Evolutionary conservation across 2,888 invertebrate species (phyloP).

Genomic region (Lasioglossum zephyrum): DNA sequence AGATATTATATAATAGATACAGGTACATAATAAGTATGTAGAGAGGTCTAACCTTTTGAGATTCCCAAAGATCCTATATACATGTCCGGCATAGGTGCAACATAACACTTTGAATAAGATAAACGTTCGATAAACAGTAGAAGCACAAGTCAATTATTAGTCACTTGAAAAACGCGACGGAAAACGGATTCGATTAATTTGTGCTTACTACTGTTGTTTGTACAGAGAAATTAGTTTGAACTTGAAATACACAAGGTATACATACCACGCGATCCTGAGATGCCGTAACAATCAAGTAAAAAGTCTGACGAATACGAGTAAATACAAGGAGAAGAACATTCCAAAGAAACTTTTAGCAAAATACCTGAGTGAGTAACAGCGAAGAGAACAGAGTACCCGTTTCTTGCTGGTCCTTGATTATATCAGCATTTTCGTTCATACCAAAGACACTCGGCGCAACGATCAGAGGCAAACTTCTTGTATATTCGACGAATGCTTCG

Average conservation of each 20-base stretch:
- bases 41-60: slow-evolving; percentile 12
- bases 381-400: slow-evolving; percentile 91
- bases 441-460: slow-evolving; percentile 95
- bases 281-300: neutral
- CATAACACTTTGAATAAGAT: neutral
- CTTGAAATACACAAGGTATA: slow-evolving; percentile 2
- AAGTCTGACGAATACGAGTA: neutral
- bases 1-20: too few relatives aligned
- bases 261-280: slow-evolving; percentile 66
- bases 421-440: slow-evolving; percentile 96
- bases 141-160: neutral
- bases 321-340: neutral
- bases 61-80: slow-evolving; percentile 40
- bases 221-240: neutral
- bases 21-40: too few relatives aligned
- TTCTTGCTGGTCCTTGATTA: slow-evolving; percentile 95
- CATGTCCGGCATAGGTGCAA: neutral
- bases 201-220: neutral
- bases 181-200: neutral
- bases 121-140: neutral
- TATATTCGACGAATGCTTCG: slow-evolving; percentile 89
- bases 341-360: neutral
- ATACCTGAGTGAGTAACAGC: slow-evolving; percentile 91
- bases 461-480: slow-evolving; percentile 89
- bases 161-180: neutral